Percentiles rank a stretch among this genome's conserved stretches.
Evolutionary conservation across 92 coral and sea anemone species (phyloP).

Genomic region (Palythoa heliodiscus): DNA sequence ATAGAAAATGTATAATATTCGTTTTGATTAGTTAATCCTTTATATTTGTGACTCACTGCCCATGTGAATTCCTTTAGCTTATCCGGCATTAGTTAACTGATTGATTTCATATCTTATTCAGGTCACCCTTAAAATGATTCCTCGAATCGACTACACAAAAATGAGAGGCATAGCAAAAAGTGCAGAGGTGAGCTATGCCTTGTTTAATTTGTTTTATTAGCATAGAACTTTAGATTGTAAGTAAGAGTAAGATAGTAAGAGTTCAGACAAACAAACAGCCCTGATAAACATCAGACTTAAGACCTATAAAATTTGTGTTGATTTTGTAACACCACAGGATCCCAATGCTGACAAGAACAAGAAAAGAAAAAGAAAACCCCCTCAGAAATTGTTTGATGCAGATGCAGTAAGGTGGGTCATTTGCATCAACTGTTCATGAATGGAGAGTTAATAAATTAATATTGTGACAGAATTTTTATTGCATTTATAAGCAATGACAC

Average conservation of each 20-base stretch:
- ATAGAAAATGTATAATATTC: too few species aligned
- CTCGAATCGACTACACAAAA: conserved; percentile 89
- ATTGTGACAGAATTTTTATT: not conserved
- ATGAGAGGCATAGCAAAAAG: conserved; percentile 82
- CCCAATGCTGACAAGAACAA: conserved; percentile 79
- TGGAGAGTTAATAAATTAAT: too few species aligned
- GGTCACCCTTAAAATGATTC: conserved; percentile 98
- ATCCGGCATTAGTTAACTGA: not conserved
- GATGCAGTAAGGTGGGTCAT: conserved; percentile 78
- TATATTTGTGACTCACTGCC: not conserved
- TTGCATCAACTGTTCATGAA: not conserved
- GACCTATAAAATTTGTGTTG: too few species aligned
- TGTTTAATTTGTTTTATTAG: not conserved
- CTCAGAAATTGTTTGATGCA: conserved; percentile 89
- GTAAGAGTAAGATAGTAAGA: too few species aligned
- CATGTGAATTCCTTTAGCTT: not conserved
- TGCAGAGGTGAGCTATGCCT: conserved; percentile 69
- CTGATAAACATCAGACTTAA: not conserved
- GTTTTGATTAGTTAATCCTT: too few species aligned
- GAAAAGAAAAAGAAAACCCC: conserved; percentile 89
- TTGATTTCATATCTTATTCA: conserved; percentile 15
- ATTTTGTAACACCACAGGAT: conserved; percentile 6
- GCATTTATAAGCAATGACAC: not conserved
- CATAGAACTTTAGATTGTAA: not conserved
- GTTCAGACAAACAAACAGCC: not conserved